Evolutionary conservation across 2,888 invertebrate species (phyloP).

Genomic region (Trichopria drosophilae): DNA sequence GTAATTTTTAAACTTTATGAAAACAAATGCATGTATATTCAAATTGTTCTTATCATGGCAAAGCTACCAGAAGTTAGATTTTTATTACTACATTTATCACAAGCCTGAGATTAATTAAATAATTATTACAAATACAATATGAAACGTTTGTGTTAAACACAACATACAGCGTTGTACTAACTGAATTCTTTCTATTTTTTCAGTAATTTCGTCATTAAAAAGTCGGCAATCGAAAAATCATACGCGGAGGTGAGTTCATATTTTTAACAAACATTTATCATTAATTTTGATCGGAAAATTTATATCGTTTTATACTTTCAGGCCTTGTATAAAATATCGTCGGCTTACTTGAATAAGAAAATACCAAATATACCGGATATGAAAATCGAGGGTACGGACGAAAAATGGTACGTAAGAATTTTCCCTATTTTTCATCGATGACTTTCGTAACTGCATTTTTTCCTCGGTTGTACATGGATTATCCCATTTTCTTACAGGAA

Average conservation of each 20-base stretch:
- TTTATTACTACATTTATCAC: too few relatives aligned
- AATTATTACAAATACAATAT: background rate
- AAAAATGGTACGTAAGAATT: slow-evolving; percentile 82
- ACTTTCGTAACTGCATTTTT: background rate
- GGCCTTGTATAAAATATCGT: slow-evolving; percentile 88
- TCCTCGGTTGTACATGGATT: background rate
- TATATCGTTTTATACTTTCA: slow-evolving; percentile 56
- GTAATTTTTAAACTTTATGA: too few relatives aligned
- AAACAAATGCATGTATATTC: too few relatives aligned
- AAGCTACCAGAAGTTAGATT: too few relatives aligned
- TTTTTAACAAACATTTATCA: background rate
- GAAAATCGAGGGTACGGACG: slow-evolving; percentile 85
- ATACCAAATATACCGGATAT: slow-evolving; percentile 91
- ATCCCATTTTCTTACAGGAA: slow-evolving; percentile 67
- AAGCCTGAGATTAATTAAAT: too few relatives aligned
- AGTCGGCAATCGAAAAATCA: slow-evolving; percentile 90
- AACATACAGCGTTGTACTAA: too few relatives aligned
- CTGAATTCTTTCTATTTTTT: slow-evolving; percentile 44
- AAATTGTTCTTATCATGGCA: too few relatives aligned
- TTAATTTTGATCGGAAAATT: background rate
- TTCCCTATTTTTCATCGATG: too few relatives aligned
- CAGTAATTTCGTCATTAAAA: slow-evolving; percentile 84
- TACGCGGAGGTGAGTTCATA: slow-evolving; percentile 80
- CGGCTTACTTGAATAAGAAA: slow-evolving; percentile 89
- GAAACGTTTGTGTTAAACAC: too few relatives aligned